Base-by-base conservation (phyloP, 1,140 invertebrate genomes). In the Chrysomallon squamiferum region DNA sequence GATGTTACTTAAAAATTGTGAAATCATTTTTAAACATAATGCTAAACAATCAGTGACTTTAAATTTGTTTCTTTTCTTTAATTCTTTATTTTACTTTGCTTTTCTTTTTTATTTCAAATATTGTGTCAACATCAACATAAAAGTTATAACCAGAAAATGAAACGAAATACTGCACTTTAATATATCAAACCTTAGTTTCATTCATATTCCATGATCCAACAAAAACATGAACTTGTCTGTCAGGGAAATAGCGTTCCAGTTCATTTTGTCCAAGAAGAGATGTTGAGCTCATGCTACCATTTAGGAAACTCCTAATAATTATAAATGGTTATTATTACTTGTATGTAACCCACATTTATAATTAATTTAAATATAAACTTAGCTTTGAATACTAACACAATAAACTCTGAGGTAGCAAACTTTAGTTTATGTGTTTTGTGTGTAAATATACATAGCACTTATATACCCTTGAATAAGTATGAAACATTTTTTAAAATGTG, bases 161-260 rank as follows among this genome's bases (percentile, higher is more conserved):
- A 15, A 38, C 35, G 6, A 38, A 38, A 38, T 38, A 38, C 35
- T 38, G 15, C 35, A 38, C 35, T 7, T 66, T 62, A n/a, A n/a
- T n/a, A n/a, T n/a, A n/a, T n/a, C n/a, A n/a, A n/a, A 78, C 76
- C 77, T 86, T 86, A 80, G 92, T 89, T 88, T 94, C 93, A 15
- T 93, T 93, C 94, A 97, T 96, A 84, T 98, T 98, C 95, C 95
- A 98, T 5, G 94, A 95, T 15, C 93, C 94, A 62, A 96, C 90
- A 87, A 95, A 96, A 68, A 98, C 91, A 30, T 76, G 91, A 0
- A 97, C 86, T 86, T 93, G 91, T 72, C 93, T 88, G 76, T 93
- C 91, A 5, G 94, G 93, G 75, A 97, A 90, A 29, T 93, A 92
- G 81, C 93, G 90, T 72, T 94, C 91, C 47, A 98, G 86, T 80